Evolutionary conservation across 2,888 invertebrate species (phyloP), one percentile per base, ranked within the genome.

Genomic region (Patella ulyssiponensis): DNA sequence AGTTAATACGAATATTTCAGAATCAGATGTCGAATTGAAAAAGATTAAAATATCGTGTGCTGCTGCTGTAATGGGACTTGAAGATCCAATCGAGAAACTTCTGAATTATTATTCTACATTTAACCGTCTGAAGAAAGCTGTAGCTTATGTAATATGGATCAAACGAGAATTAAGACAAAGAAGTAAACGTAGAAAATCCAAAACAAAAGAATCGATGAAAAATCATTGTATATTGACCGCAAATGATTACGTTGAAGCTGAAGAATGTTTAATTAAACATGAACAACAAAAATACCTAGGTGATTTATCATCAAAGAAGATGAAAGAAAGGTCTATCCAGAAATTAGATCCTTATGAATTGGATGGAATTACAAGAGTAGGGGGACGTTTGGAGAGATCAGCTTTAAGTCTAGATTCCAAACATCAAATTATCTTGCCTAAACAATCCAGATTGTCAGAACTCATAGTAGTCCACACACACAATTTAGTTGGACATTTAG

Each of bases 371-470:
- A 4, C 23, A 15, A 12, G 44, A 69, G 69, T 75, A 15, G 71
- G 71, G 1, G 71, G 71, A 12, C 71, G 71, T 11, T 71, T 71
- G 14, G 71, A 71, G 27, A 33, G 71, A 44, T 33, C 71, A 33
- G 5, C 17, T 44, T 15, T 33, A 64, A 71, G 74, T 15, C 12
- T 73, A 4, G 71, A 73, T 17, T 71, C 69, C 11, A n/a, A 15
- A 74, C 71, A 75, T 27, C 75, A 53, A 52, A 44, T 75, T 20
- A n/a, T 69, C 9, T 27, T 75, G 51, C 75, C 75, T 1, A 69
- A 69, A 69, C 51, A 23, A 17, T 69, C 69, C 14, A 5, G 23
- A 20, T 23, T 75, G 7, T 69, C 75, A 44, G n/a, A 69, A 7
- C 53, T 75, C 33, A 3, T 75, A 1, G 17, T 75, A 20, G 17